Conservation (phyloP, 2,888 invertebrate genomes). For the Acleris literana region DNA sequence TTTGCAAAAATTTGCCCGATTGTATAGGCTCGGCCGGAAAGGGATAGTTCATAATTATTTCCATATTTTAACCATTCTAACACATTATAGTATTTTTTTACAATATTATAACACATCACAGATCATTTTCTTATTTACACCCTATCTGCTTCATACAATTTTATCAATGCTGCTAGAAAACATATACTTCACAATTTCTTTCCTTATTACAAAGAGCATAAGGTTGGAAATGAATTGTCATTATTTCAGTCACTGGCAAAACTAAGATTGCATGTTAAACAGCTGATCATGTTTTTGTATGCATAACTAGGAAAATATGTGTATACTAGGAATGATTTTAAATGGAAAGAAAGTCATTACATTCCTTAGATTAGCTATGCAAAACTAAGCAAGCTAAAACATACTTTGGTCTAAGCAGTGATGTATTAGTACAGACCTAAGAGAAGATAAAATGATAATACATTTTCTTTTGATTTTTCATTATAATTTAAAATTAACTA, state of each 20-base stretch:
- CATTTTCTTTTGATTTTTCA: too few relatives aligned
- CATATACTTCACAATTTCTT: not conserved
- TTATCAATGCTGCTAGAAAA: not conserved
- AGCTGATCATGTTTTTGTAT: conserved; percentile 35
- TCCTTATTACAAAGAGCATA: not conserved
- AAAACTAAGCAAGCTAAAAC: too few relatives aligned
- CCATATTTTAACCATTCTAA: too few relatives aligned
- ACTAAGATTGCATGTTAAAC: conserved; percentile 27
- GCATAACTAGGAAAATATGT: not conserved
- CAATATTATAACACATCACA: not conserved
- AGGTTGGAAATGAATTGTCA: conserved; percentile 6
- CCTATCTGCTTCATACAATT: not conserved
- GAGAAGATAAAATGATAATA: too few relatives aligned
- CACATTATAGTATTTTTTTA: not conserved
- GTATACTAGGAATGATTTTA: not conserved
- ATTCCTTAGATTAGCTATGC: too few relatives aligned
- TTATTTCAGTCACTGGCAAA: conserved; percentile 10
- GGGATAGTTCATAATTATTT: too few relatives aligned
- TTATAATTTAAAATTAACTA: too few relatives aligned
- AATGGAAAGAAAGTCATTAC: too few relatives aligned
- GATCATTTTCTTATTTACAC: not conserved
- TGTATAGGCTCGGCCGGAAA: too few relatives aligned
- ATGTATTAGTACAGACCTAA: too few relatives aligned
- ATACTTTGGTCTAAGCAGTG: too few relatives aligned
- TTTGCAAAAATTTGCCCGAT: too few relatives aligned